Conservation (phyloP, 2,888 invertebrate genomes). For the Diloba caeruleocephala region DNA sequence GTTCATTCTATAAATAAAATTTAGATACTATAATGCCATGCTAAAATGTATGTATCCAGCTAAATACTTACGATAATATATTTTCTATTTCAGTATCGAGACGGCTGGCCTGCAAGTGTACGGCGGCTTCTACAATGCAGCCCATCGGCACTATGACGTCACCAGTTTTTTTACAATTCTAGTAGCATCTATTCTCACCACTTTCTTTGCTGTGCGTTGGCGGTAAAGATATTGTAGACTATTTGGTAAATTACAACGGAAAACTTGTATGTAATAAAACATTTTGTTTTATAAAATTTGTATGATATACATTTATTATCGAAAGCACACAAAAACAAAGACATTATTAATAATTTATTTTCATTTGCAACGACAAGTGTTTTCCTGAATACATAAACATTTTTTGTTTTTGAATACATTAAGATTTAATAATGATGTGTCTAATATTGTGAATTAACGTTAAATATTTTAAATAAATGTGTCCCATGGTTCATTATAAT, state of each 20-base stretch:
- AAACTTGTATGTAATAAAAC: no score
- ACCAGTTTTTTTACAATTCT: conserved; percentile 75
- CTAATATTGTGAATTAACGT: conserved; percentile 16
- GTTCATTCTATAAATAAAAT: no score
- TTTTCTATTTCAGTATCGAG: conserved; percentile 91
- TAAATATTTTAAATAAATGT: conserved; percentile 15
- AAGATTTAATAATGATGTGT: conserved; percentile 9
- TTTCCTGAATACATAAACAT: no score
- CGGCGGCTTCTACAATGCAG: conserved; percentile 94
- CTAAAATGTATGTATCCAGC: no score
- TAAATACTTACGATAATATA: not conserved
- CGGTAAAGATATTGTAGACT: conserved; percentile 53
- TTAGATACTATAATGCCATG: no score
- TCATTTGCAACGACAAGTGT: no score
- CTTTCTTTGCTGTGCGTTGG: conserved; percentile 60
- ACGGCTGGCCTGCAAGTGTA: conserved; percentile 96
- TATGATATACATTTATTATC: not conserved
- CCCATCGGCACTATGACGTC: conserved; percentile 71
- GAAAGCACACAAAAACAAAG: not conserved
- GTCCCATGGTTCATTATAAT: conserved; percentile 42
- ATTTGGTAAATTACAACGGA: not conserved
- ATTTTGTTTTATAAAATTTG: no score
- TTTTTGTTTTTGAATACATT: conserved; percentile 1
- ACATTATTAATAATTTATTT: no score
- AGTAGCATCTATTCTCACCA: conserved; percentile 70